Base-by-base conservation (phyloP, 2,797 vertebrate species). In the Valencia hispanica region DNA sequence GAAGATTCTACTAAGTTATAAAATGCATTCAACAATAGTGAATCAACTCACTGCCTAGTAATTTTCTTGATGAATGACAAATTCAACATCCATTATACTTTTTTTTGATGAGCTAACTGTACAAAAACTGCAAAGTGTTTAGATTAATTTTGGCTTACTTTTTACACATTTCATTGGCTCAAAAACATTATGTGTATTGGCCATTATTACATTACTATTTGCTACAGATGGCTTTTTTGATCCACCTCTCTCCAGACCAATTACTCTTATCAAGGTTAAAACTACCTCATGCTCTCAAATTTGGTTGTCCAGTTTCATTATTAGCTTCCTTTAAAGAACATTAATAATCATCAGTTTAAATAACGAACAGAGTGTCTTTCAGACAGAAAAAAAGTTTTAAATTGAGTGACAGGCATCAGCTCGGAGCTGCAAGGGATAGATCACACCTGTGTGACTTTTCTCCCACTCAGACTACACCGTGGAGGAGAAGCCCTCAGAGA, bases 401-500 rank as follows among this genome's bases (percentile, higher is more conserved):
- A 34, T 34, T 34, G 27, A 61, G 30, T 34, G 30, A 25, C 27
- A 15, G 25, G 30, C 43, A 69, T 39, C 39, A 6, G 15, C 27
- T 50, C 45, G 45, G 45, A 47, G 48, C 20, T 59, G 57, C 18
- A 59, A 12, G 18, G 61, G n/a, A n/a, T 1, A 36, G 25, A 70
- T 43, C 10, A n/a, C 20, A 53, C 34, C 4, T 7, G 39, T 61
- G 4, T 17, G 20, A 43, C 25, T 1, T 65, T 0, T 14, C 6
- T 15, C 18, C 4, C 50, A 25, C 47, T 79, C 81, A 99, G 98
- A 99, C 90, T 99, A 99, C 87, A 97, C 97, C 5, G 97, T 99
- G 90, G 98, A 99, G 92, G 98, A 99, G 92, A 97, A 95, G 83
- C 97, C 98, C 59, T 98, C 98, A 22, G 98, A 98, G 93, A 96